phyloP scores from a whole-genome alignment of 2,113 vertebrate species.

The Urocolius indicus region DNA sequence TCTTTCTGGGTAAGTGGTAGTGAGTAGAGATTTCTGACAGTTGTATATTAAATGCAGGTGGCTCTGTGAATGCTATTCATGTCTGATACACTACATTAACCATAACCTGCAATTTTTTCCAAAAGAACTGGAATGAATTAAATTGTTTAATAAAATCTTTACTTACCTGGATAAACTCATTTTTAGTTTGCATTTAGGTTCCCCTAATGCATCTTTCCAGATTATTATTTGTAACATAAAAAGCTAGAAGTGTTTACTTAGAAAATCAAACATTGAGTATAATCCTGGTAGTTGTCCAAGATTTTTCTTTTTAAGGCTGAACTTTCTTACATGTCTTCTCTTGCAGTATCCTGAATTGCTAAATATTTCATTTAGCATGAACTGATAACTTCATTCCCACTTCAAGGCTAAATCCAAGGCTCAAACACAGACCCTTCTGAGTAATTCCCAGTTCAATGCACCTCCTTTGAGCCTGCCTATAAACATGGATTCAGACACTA shows the following conservation, averaged over 20 bases:
- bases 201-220: conserved; percentile 72
- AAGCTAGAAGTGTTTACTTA: conserved; percentile 71
- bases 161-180: conserved; percentile 82
- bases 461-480: background rate
- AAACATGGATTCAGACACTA: background rate
- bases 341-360: conserved; percentile 9
- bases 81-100: conserved; percentile 82
- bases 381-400: conserved; percentile 36
- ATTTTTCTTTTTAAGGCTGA: background rate
- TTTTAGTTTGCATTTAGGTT: conserved; percentile 75
- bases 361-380: conserved; percentile 36
- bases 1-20: conserved; percentile 71
- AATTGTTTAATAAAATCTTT: conserved; percentile 82
- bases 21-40: conserved; percentile 77
- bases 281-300: conserved; percentile 67
- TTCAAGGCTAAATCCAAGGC: conserved; percentile 3
- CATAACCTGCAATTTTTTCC: conserved; percentile 80
- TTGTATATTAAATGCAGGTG: conserved; percentile 84
- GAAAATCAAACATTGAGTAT: conserved; percentile 65
- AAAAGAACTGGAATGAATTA: conserved; percentile 85
- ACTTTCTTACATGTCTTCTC: background rate
- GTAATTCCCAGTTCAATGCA: background rate
- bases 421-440: background rate
- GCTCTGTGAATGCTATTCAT: conserved; percentile 73
- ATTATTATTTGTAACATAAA: conserved; percentile 70